Base-by-base conservation (phyloP, 2,113 vertebrate genomes). In the Tyto alba region DNA sequence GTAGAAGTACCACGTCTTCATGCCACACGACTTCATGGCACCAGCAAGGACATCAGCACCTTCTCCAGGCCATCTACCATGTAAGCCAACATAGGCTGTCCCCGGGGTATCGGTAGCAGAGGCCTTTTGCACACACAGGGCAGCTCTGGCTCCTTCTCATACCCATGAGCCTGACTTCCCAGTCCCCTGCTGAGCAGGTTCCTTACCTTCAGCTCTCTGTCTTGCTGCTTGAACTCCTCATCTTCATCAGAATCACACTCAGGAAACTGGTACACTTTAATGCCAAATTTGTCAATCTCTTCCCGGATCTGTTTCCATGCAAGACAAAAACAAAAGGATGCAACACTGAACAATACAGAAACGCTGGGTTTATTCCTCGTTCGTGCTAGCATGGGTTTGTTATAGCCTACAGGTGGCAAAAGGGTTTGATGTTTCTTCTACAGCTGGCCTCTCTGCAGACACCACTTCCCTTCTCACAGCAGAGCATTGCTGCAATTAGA, bases 221-320 rank as follows among this genome's bases (percentile, higher is more conserved):
- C 99, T 48, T 99, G 99, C 88, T 99, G 99, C 94, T 99, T 99
- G 86, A 99, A 99, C 78, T 99, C 99, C 68, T 99, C 99, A 32
- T 99, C 99, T 94, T 99, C 99, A 30, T 99, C 99, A 0, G 99
- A 99, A 97, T 99, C 99, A 72, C 99, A 99, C 94, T 99, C 99
- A 1, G 99, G 99, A 89, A 99, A 99, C 97, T 99, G 99, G 97
- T 99, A 99, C 38, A 99, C 99, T 52, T 99, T 99, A 96, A 99
- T 99, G 69, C 99, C 99, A 71, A 99, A 99, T 93, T 98, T 99
- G 95, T 99, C 99, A 1, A 99, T 99, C 97, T 99, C 99, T 76
- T 99, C 99, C 78, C 99, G 98, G 96, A 99, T 99, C 99, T 99
- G 96, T 10, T 50, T 34, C 52, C 90, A 6, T 23, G 27, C n/a